Base-by-base conservation (phyloP, 2,797 vertebrate species). In the Megaceryle alcyon region DNA sequence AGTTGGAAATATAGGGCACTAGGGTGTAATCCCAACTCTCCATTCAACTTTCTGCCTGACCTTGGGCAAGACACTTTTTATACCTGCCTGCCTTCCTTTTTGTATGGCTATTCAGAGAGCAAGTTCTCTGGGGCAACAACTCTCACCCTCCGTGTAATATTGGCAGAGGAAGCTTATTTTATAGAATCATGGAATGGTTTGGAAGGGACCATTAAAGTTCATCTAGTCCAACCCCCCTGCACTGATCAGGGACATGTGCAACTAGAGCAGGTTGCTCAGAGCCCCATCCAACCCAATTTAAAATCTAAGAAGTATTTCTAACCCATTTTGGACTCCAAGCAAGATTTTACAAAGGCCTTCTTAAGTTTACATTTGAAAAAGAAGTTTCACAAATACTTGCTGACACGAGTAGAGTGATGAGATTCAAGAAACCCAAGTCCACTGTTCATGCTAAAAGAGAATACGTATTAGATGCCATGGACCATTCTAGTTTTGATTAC, bases 81-180 rank as follows among this genome's bases (percentile, higher is more conserved):
- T 37, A 17, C 12, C 25, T 65, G 49, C 28, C 46, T 86, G 26
- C 12, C 17, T 33, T 33, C 26, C 22, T 89, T 17, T 70, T 54
- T 1, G 0, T 19, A 1, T 3, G 35, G 20, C 31, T 53, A 7
- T 29, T 66, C 5, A 63, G 23, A 39, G 21, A 88, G 54, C 18
- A 71, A 51, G 8, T 33, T 82, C 29, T 73, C 10, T 1, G 1
- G 19, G 28, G 69, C n/a, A 76, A 51, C 17, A 77, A 4, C 43
- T 81, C 61, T 69, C 41, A 53, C 26, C 21, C 56, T 75, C 26
- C 56, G 43, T 5, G 2, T 0, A 29, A 37, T 4, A 57, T 5
- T 14, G 35, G 44, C 57, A 83, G 77, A 78, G 3, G 13, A 83
- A 86, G 60, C 19, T n/a, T 18, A 9, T 61, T 86, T 88, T 21